Percentiles rank a stretch among this genome's conserved stretches.
These are phyloP conservation scores for Kryptolebias ocellatus DNA, from an alignment of 2,797 vertebrate species.

Conservation along the genomic window DNA sequence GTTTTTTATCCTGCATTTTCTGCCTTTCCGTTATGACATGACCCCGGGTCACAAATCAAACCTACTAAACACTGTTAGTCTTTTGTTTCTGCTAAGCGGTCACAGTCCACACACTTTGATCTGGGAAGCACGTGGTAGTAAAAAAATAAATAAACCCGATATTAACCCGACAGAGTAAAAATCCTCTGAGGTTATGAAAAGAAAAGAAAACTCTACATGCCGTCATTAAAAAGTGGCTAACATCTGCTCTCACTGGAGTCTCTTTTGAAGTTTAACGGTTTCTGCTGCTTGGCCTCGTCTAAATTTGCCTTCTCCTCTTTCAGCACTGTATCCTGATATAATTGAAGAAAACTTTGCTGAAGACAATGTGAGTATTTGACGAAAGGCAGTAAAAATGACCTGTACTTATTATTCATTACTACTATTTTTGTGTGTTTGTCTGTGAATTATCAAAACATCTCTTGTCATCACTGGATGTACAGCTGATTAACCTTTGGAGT, in stretches of 20 bases:
- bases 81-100: conserved; percentile 39
- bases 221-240: conserved; percentile 45
- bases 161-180: conserved; percentile 32
- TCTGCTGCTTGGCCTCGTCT: conserved; percentile 22
- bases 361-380: conserved; percentile 70
- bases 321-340: conserved; percentile 55
- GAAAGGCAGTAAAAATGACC: background rate
- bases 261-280: conserved; percentile 49
- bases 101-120: conserved; percentile 54
- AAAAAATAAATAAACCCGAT: conserved; percentile 38
- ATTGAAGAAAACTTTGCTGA: conserved; percentile 44
- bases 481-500: no score
- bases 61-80: conserved; percentile 22
- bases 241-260: conserved; percentile 39
- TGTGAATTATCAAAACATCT: no score
- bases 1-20: background rate
- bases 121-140: conserved; percentile 45
- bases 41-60: conserved; percentile 27
- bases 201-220: conserved; percentile 22
- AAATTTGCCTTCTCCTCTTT: conserved; percentile 32
- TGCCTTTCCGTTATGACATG: conserved; percentile 27
- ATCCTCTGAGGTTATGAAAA: conserved; percentile 49
- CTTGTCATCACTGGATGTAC: no score
- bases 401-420: background rate
- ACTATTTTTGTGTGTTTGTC: no score